Percentiles rank a stretch among this genome's conserved stretches.
Evolutionary conservation across 2,113 vertebrate genomes (phyloP).

Genomic region (Hyaena hyaena): DNA sequence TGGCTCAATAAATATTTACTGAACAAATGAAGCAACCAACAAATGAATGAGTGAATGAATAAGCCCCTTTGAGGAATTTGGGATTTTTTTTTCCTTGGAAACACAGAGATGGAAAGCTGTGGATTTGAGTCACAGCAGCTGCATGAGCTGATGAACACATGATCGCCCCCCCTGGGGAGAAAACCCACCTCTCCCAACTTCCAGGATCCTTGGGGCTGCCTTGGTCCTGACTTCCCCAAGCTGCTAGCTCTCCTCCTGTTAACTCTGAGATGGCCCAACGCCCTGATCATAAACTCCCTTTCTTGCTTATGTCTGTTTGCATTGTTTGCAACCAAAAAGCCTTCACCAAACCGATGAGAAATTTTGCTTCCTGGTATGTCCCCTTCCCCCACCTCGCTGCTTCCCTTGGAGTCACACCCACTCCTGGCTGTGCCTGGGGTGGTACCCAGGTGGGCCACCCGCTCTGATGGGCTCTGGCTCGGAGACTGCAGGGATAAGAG

Average conservation of each 20-base stretch:
- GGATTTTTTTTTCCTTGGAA: slow-evolving; percentile 45
- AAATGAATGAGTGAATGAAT: background rate
- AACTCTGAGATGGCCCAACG: background rate
- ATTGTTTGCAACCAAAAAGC: background rate
- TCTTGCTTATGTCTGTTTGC: background rate
- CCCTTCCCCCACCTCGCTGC: background rate
- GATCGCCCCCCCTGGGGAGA: background rate
- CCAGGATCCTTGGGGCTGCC: background rate
- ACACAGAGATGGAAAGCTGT: background rate
- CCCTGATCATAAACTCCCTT: background rate
- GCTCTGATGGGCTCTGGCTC: background rate
- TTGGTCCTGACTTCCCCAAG: background rate
- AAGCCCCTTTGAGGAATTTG: background rate
- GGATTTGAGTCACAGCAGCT: background rate
- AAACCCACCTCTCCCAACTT: background rate
- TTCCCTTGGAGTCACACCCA: background rate
- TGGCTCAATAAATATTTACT: background rate
- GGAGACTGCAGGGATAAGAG: background rate
- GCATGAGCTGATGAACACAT: background rate
- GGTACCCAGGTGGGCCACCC: background rate
- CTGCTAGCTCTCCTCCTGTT: background rate
- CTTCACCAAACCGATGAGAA: background rate
- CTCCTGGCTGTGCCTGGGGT: background rate
- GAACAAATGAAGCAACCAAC: background rate
- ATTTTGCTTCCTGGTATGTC: background rate